Percentiles rank a stretch among this genome's conserved stretches.
Conservation (phyloP, 2,797 vertebrate genomes). For the Anomalospiza imberbis region DNA sequence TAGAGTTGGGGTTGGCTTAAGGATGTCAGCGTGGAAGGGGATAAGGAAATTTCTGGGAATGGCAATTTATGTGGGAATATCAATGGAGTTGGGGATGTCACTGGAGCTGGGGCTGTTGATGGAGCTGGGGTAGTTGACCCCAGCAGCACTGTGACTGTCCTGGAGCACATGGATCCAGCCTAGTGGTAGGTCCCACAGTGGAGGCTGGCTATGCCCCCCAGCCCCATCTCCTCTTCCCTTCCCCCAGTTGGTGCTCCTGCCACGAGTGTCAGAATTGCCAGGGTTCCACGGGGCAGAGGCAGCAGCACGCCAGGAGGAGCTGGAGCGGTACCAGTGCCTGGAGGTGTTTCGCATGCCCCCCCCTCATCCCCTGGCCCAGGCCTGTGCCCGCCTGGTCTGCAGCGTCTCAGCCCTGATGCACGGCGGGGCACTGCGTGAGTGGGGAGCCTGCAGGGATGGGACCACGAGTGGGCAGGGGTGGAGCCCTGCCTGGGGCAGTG, state of each 20-base stretch:
- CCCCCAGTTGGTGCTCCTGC: slow-evolving; percentile 82
- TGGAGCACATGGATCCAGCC: not conserved
- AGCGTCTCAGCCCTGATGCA: slow-evolving; percentile 85
- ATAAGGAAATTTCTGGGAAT: not conserved
- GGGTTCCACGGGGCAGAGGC: slow-evolving; percentile 77
- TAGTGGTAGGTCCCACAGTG: not conserved
- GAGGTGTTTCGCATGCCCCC: slow-evolving; percentile 82
- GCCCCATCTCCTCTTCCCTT: not conserved
- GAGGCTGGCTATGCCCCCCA: not conserved
- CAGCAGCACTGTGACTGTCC: not conserved
- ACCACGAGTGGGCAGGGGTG: not conserved
- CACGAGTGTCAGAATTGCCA: slow-evolving; percentile 78
- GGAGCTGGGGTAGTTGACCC: not conserved
- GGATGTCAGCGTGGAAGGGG: not conserved
- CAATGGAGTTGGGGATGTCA: not conserved
- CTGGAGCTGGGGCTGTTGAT: not conserved
- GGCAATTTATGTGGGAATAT: not conserved
- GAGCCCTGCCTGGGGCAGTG: not conserved
- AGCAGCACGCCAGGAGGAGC: slow-evolving; percentile 71
- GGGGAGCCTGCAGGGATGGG: not conserved
- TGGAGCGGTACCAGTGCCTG: slow-evolving; percentile 83
- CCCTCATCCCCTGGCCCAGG: slow-evolving; percentile 75
- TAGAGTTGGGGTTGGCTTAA: not conserved
- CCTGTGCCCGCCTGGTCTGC: slow-evolving; percentile 82
- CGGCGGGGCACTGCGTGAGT: slow-evolving; percentile 80